Percentiles rank a stretch among this genome's conserved stretches.
Evolutionary conservation across 2,113 vertebrate species (phyloP).

Genomic region (Gymnogyps californianus): DNA sequence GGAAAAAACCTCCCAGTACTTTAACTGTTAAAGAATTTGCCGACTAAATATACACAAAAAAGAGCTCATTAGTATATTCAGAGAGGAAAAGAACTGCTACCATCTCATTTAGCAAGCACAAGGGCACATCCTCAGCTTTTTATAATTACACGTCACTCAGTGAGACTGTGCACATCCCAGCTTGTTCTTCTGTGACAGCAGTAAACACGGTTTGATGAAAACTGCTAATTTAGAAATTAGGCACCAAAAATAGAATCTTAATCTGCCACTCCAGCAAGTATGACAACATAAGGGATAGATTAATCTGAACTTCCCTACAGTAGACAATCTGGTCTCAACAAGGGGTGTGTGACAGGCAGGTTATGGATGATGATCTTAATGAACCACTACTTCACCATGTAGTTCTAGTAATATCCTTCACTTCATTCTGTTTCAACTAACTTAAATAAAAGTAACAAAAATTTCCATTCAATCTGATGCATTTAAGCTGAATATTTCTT

Average conservation of each 20-base stretch:
- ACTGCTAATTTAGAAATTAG: constrained; percentile 65
- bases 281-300: constrained; percentile 17
- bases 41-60: not conserved
- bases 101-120: constrained; percentile 23
- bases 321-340: constrained; percentile 2
- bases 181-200: constrained; percentile 53
- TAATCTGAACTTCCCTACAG: not conserved
- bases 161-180: constrained; percentile 23
- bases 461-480: not conserved
- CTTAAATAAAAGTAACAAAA: not conserved
- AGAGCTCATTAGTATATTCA: not conserved
- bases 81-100: not conserved
- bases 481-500: not conserved
- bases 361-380: constrained; percentile 14
- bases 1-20: not conserved
- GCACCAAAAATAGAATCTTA: constrained; percentile 60
- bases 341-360: not conserved
- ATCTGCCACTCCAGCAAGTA: constrained; percentile 46
- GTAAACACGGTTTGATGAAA: constrained; percentile 47
- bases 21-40: not conserved
- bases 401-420: not conserved
- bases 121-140: constrained; percentile 20
- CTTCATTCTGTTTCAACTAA: not conserved
- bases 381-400: not conserved
- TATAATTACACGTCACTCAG: constrained; percentile 49